Base-by-base conservation (phyloP, 2,888 invertebrate species). In the Leucania comma region DNA sequence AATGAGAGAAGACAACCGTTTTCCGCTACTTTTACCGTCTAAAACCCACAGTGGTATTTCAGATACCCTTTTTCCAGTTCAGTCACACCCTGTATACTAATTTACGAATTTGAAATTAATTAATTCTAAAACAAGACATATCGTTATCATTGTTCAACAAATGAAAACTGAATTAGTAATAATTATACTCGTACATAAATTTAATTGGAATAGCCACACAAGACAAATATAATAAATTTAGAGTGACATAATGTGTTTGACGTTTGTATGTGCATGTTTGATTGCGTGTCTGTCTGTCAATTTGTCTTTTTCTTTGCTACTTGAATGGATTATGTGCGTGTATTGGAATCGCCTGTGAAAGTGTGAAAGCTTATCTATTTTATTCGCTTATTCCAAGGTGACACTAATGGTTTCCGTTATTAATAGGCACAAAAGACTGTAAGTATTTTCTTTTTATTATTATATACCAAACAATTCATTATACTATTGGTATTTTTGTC, bases 191-290 rank as follows among this genome's bases (percentile, higher is more conserved):
- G n/a, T n/a, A 68, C 50, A 50, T 65, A 51, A 53, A 59, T 68
- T 53, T 65, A 68, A 76, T 63, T 26, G 64, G 75, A 62, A 54
- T 62, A 62, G 17, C 48, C n/a, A 66, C 65, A 83, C 78, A 61
- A 62, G 51, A 62, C 50, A 58, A 80, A 75, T 42, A 66, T 5
- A 38, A 75, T 80, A 62, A 53, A 48, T 75, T 65, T 22, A 75
- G 48, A 56, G 46, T 65, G 60, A 62, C 53, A 75, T 74, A 68
- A 68, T 69, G 58, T 56, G 29, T 38, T 68, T 53, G 80, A 73
- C 56, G 61, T 59, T 14, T 61, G 8, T 38, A 26, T 65, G 14
- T 53, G 48, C 38, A 42, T 26, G 14, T 65, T 3, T 54, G 58
- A 62, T 66, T 20, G 69, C 54, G 56, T 76, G 76, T 75, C 51